Evolutionary conservation across 2,888 invertebrate species (phyloP).

Genomic region (Coelinius sp.): DNA sequence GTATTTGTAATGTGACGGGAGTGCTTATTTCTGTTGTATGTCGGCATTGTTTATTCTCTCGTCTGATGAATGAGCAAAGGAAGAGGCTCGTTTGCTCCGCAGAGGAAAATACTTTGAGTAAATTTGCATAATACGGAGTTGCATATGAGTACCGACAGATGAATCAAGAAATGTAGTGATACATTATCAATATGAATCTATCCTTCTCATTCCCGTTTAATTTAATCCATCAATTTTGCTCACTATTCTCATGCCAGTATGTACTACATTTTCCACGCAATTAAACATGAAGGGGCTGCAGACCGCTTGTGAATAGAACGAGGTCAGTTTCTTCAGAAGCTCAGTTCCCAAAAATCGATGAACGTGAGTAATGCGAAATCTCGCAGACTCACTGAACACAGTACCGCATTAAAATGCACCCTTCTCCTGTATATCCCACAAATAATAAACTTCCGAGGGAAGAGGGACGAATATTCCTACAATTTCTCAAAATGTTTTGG

Average conservation of each 20-base stretch:
- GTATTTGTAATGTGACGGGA: constrained; percentile 1
- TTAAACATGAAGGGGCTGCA: neutral
- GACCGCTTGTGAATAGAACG: neutral
- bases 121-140: neutral
- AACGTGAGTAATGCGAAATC: neutral
- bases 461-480: neutral
- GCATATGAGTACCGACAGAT: neutral
- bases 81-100: neutral
- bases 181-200: neutral
- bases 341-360: constrained; percentile 1
- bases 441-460: neutral
- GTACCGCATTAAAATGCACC: neutral
- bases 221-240: neutral
- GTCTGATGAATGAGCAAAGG: neutral
- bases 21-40: constrained; percentile 10
- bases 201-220: neutral
- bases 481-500: constrained; percentile 6
- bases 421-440: neutral
- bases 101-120: neutral
- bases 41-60: neutral
- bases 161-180: neutral
- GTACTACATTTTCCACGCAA: neutral
- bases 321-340: constrained; percentile 18
- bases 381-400: neutral
- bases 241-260: neutral